Conservation (phyloP, 2,888 invertebrate species). For the Molorchus minor region DNA sequence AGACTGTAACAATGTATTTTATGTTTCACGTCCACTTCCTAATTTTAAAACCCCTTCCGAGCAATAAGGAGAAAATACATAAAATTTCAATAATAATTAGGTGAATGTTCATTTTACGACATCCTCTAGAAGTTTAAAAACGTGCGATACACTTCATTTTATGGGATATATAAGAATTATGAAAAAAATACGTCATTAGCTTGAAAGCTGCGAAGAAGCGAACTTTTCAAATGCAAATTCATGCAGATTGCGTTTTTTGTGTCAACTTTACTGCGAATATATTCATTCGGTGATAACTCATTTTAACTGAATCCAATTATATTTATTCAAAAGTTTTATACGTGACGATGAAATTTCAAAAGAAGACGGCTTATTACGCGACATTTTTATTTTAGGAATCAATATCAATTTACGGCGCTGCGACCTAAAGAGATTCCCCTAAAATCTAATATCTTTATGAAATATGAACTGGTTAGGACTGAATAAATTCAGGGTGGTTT, state of each 20-base stretch:
- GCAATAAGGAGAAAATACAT: conserved; percentile 6
- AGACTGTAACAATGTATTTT: conserved; percentile 3
- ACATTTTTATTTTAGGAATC: conserved; percentile 20
- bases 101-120: conserved; percentile 21
- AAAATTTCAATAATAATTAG: conserved; percentile 27
- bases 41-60: conserved; percentile 12
- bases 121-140: conserved; percentile 18
- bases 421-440: not conserved
- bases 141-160: conserved; percentile 13
- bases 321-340: conserved; percentile 38
- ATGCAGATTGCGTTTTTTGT: conserved; percentile 39
- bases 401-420: conserved; percentile 13
- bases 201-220: conserved; percentile 33
- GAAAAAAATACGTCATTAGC: conserved; percentile 42
- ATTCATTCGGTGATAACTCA: conserved; percentile 37
- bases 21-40: not conserved
- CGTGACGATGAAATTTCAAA: conserved; percentile 29
- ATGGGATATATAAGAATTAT: conserved; percentile 32
- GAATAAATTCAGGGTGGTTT: too few species aligned
- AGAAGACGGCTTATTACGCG: conserved; percentile 22
- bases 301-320: conserved; percentile 37
- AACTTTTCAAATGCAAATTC: conserved; percentile 43
- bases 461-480: too few species aligned
- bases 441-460: not conserved
- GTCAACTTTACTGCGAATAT: conserved; percentile 37